Evolutionary conservation across 2,888 invertebrate genomes (phyloP), one percentile per base, ranked within the genome.

Genomic region (Liopterus haemorrhoidalis): DNA sequence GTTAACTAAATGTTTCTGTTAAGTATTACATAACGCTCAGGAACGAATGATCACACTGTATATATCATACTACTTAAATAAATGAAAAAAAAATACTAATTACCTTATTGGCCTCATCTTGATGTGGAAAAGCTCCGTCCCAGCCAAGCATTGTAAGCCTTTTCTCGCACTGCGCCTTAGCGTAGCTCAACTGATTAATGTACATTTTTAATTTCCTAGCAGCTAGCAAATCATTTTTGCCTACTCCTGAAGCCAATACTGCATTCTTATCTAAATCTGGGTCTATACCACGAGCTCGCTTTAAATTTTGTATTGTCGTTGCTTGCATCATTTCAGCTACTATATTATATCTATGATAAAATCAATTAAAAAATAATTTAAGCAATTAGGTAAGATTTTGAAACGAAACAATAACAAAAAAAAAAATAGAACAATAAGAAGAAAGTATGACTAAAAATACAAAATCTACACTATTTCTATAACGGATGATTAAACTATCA

Each of bases 311-410:
- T 53, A 91, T 76, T 1, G 90, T 89, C 11, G 92, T 91, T 1
- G 91, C 91, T 73, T 93, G 90, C 85, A 93, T 90, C 56, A 93
- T 84, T 73, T 92, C 92, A 31, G 86, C 87, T 4, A 92, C 86
- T 54, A 93, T 89, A 58, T 87, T 88, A 58, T 84, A 86, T 53
- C 86, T 84, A 60, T 31, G 65, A 51, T 19, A 55, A 24, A 52
- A 45, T 42, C 30, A 15, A 33, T 33, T 21, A 40, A 9, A 5
- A 40, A 14, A 40, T 35, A 44, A 11, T 38, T 5, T 38, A n/a
- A n/a, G n/a, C n/a, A n/a, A n/a, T n/a, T n/a, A n/a, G n/a, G n/a
- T n/a, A n/a, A n/a, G n/a, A n/a, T n/a, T n/a, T n/a, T n/a, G n/a
- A n/a, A n/a, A n/a, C n/a, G n/a, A n/a, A n/a, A n/a, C n/a, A n/a